Percentiles rank a stretch among this genome's conserved stretches.
Conservation (phyloP, 2,797 vertebrate species). For the Sciurus vulgaris region DNA sequence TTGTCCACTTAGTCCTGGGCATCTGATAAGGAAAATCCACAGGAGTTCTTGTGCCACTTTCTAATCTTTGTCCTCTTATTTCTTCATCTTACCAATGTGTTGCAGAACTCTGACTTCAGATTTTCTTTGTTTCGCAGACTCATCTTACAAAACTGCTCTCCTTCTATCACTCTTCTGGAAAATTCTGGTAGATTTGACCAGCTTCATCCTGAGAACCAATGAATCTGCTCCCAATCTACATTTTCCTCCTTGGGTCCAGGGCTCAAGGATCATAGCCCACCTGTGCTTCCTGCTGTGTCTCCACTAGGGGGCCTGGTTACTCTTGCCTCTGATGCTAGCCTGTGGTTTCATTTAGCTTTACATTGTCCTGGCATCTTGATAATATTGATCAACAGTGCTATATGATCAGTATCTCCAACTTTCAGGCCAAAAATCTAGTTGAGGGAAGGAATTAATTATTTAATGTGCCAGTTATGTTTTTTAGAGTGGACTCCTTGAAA, state of each 20-base stretch:
- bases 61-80: background rate
- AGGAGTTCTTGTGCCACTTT: background rate
- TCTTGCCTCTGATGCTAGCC: background rate
- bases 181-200: background rate
- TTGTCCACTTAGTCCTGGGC: background rate
- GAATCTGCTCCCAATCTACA: background rate
- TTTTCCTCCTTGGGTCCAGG: accelerated
- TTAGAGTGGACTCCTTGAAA: background rate
- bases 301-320: background rate
- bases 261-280: accelerated
- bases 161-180: background rate
- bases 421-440: background rate
- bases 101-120: background rate
- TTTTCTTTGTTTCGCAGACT: background rate
- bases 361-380: background rate
- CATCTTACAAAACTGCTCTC: background rate
- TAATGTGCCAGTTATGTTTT: background rate
- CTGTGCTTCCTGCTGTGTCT: background rate
- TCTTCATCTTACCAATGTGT: background rate
- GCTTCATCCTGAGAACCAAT: background rate
- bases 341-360: background rate
- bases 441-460: conserved; percentile 22
- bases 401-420: background rate
- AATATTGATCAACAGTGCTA: background rate
- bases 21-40: background rate